These are phyloP conservation scores for Pelagia noctiluca DNA, from an alignment of 30 jellyfish, hydroid and myxozoan genomes.

Conservation along the genomic window DNA sequence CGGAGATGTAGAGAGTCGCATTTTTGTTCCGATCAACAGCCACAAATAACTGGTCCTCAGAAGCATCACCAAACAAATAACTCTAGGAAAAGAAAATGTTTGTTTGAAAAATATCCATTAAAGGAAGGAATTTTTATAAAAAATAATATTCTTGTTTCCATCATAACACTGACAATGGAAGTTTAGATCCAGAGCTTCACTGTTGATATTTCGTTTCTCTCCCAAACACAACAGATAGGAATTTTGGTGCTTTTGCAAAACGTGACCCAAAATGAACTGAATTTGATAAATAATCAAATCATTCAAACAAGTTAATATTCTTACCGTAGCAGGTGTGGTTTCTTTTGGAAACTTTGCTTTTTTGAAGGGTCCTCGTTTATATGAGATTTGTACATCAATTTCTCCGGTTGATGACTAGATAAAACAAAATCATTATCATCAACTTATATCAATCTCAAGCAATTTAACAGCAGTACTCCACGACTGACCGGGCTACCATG, in stretches of 20 bases:
- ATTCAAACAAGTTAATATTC: too few relatives aligned
- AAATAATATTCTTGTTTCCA: not conserved
- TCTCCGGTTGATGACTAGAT: slow-evolving; percentile 48
- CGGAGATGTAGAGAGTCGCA: slow-evolving; percentile 89
- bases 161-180: not conserved
- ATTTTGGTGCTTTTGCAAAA: too few relatives aligned
- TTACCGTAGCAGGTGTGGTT: slow-evolving; percentile 50
- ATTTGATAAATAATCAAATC: too few relatives aligned
- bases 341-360: slow-evolving; percentile 69
- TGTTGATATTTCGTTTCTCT: not conserved
- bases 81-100: slow-evolving; percentile 49
- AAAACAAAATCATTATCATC: too few relatives aligned
- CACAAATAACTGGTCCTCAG: slow-evolving; percentile 88
- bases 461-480: too few relatives aligned
- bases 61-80: slow-evolving; percentile 93
- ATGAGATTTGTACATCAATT: slow-evolving; percentile 60
- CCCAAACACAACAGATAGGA: too few relatives aligned
- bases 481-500: too few relatives aligned
- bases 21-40: slow-evolving; percentile 73
- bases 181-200: not conserved
- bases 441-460: too few relatives aligned
- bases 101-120: not conserved
- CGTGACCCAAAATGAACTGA: too few relatives aligned
- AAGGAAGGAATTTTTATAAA: not conserved
- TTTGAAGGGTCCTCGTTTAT: slow-evolving; percentile 51